Evolutionary conservation across 2,797 vertebrate genomes (phyloP), one percentile per base, ranked within the genome.

Genomic region (Hylomyscus alleni): DNA sequence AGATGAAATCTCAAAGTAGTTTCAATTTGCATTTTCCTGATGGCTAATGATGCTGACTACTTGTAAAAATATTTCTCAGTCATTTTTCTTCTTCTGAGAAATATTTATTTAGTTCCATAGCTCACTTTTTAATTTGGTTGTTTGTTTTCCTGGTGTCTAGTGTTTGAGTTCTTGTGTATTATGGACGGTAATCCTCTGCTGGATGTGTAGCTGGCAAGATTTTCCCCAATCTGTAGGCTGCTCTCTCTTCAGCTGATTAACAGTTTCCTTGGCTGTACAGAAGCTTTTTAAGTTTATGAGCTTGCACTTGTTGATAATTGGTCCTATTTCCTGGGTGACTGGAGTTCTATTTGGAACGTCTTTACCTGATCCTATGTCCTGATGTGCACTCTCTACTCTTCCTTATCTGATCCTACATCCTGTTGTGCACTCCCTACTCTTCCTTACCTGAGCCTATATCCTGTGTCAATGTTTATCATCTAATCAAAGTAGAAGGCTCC

Each of bases 401-500:
- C 14, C 47, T 76, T 26, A 47, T 24, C 73, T 47, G 73, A 76
- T 12, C 75, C 29, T 52, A 78, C 1, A 40, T 60, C 81, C 81
- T 2, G 0, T 29, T 3, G 22, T 47, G 60, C 2, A 20, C 40
- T 50, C 31, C 19, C n/a, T 50, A 15, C 4, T 86, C 31, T 52
- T 62, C 31, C 50, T 80, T 13, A 54, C 50, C 50, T 80, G 77
- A 54, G 37, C 52, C 52, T 81, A 24, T 6, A 24, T 60, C 58
- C 58, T 82, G 44, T 44, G 44, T 85, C 84, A 52, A 1, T 9
- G 24, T 92, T 97, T 93, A 72, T 24, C 95, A 9, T 14, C 60
- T 54, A 91, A 52, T 90, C 37, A 89, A 97, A 96, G 65, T 96
- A 88, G 10, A 90, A 69, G 75, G 81, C 5, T 4, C 75, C 44